phyloP scores from a whole-genome alignment of 2,113 vertebrate genomes.

The Pogona vitticeps region DNA sequence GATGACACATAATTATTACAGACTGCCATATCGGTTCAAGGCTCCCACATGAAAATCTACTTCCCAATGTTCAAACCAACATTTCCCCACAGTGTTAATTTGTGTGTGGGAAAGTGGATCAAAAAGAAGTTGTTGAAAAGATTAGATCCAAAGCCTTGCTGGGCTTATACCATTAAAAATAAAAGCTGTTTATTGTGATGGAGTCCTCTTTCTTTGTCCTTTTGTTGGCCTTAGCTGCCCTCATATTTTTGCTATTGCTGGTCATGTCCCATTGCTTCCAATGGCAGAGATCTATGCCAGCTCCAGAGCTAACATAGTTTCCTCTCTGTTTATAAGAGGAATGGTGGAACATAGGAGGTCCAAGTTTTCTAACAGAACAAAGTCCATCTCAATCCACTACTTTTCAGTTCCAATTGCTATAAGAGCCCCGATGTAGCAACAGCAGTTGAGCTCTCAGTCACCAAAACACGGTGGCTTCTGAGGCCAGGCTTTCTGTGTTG shows the following conservation, averaged over 20 bases:
- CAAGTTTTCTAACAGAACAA: not conserved
- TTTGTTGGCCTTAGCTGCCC: not conserved
- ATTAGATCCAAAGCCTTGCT: not conserved
- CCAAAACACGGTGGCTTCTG: not conserved
- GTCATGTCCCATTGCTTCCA: not conserved
- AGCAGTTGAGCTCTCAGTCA: not conserved
- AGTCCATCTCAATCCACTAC: not conserved
- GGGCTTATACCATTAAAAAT: not conserved
- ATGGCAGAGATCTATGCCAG: not conserved
- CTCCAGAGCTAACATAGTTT: not conserved
- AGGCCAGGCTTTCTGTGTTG: too few relatives aligned
- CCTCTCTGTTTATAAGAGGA: not conserved
- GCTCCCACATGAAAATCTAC: too few relatives aligned
- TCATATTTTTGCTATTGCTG: not conserved
- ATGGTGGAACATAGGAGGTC: not conserved
- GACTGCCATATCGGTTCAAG: too few relatives aligned
- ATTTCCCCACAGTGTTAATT: too few relatives aligned
- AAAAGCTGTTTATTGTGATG: not conserved
- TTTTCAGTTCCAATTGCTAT: not conserved
- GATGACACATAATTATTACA: too few relatives aligned
- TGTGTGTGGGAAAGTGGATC: too few relatives aligned
- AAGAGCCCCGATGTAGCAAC: not conserved
- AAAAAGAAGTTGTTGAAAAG: not conserved
- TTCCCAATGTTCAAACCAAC: too few relatives aligned
- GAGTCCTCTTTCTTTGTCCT: too few relatives aligned